These are phyloP conservation scores for Rutilus rutilus DNA, from an alignment of 2,113 vertebrate genomes.

Conservation along the genomic window DNA sequence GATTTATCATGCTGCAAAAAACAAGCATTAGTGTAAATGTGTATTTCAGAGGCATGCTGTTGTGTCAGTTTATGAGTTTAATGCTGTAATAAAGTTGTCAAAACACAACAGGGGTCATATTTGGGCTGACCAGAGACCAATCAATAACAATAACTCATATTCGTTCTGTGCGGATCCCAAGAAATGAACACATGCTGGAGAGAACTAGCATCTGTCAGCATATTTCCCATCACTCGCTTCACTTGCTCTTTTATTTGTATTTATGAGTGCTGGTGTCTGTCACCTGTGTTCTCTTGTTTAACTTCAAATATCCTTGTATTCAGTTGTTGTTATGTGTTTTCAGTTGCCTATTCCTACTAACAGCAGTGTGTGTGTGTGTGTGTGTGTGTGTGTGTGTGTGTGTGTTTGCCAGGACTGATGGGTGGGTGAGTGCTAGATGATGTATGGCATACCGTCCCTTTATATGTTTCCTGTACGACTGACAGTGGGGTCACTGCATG, in stretches of 20 bases:
- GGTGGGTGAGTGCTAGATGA: constrained; percentile 71
- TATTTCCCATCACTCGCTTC: not conserved
- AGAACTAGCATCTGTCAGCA: too few relatives aligned
- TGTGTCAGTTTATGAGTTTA: too few relatives aligned
- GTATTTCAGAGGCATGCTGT: not conserved
- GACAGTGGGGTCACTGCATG: constrained; percentile 62
- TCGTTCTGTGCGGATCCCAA: not conserved
- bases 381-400: constrained; percentile 48
- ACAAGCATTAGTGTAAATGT: not conserved
- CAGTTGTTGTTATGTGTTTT: not conserved
- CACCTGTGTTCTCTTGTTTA: not conserved
- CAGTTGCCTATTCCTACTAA: not conserved
- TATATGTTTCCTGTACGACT: constrained; percentile 76
- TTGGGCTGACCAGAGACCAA: constrained; percentile 11
- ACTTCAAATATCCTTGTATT: not conserved
- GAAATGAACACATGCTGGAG: constrained; percentile 18
- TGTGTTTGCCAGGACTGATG: constrained; percentile 62
- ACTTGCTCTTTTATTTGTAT: not conserved
- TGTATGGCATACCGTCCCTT: constrained; percentile 75
- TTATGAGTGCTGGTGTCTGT: not conserved
- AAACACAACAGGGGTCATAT: not conserved
- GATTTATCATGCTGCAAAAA: not conserved
- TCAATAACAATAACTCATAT: constrained; percentile 39
- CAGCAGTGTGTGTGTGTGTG: constrained; percentile 45
- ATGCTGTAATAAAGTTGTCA: not conserved